phyloP scores from a whole-genome alignment of 2,888 invertebrate genomes.

The Kryphioiulus occultus region DNA sequence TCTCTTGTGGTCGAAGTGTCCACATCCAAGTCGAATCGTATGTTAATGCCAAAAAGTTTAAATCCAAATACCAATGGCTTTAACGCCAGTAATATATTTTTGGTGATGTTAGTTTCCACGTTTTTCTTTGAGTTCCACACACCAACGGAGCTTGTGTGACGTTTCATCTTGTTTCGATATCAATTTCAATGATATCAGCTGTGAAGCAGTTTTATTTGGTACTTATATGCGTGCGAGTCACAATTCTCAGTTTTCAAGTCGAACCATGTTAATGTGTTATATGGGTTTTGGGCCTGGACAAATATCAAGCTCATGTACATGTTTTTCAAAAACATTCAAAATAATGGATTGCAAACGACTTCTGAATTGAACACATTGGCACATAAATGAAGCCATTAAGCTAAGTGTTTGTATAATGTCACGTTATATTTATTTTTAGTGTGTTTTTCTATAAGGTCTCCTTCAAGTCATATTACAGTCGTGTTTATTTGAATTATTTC shows the following conservation, averaged over 20 bases:
- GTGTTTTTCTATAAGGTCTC: neutral
- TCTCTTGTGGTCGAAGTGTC: neutral
- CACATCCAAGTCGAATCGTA: neutral
- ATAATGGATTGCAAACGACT: neutral
- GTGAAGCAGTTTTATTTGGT: neutral
- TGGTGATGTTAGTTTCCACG: neutral
- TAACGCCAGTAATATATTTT: neutral
- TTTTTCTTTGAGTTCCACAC: neutral
- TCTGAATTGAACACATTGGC: neutral
- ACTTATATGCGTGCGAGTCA: neutral
- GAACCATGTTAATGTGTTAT: neutral
- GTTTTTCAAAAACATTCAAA: neutral
- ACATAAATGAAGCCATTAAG: neutral
- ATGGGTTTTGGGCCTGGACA: neutral
- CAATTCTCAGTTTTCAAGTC: neutral
- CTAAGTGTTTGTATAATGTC: neutral
- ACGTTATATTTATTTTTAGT: neutral
- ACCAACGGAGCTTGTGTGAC: neutral
- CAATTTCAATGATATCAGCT: neutral
- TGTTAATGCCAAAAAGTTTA: neutral
- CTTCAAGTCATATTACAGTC: too few relatives aligned
- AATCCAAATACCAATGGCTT: neutral
- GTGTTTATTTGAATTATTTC: too few relatives aligned
- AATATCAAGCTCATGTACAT: neutral
- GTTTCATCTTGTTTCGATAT: neutral